Evolutionary conservation across 2,113 vertebrate species (phyloP).

Genomic region (Silurus asotus): DNA sequence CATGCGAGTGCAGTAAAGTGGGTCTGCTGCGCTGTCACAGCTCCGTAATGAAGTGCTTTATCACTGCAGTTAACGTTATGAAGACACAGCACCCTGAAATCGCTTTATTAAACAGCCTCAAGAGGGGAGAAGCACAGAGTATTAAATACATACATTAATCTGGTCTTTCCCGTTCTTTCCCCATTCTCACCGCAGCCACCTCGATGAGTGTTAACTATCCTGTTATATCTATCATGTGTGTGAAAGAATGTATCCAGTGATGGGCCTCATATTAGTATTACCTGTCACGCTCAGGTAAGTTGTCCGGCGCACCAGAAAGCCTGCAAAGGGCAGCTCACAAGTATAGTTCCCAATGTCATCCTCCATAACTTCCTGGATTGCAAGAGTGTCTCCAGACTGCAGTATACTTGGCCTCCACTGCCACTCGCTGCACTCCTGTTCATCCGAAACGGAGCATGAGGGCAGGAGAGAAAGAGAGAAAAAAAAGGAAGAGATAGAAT

Average conservation of each 20-base stretch:
- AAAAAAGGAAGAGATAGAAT: background rate
- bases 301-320: constrained; percentile 90
- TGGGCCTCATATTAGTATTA: constrained; percentile 61
- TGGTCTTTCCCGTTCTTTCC: background rate
- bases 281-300: constrained; percentile 92
- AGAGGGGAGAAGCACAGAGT: constrained; percentile 9
- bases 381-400: constrained; percentile 84
- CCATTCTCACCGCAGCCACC: background rate
- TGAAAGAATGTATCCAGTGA: background rate
- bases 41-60: constrained; percentile 46
- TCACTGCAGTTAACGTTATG: constrained; percentile 38
- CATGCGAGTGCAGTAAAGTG: constrained; percentile 33
- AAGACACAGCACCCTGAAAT: constrained; percentile 42
- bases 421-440: constrained; percentile 70
- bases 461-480: background rate
- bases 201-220: background rate
- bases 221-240: background rate
- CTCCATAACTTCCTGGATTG: constrained; percentile 91
- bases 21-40: constrained; percentile 36
- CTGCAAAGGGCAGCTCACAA: constrained; percentile 90
- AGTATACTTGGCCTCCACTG: constrained; percentile 85
- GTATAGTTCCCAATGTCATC: constrained; percentile 98
- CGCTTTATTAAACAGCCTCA: constrained; percentile 42
- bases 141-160: constrained; percentile 42
- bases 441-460: constrained; percentile 16